Evolutionary conservation across 2,113 vertebrate genomes (phyloP).

Genomic region (Hiodon alosoides): DNA sequence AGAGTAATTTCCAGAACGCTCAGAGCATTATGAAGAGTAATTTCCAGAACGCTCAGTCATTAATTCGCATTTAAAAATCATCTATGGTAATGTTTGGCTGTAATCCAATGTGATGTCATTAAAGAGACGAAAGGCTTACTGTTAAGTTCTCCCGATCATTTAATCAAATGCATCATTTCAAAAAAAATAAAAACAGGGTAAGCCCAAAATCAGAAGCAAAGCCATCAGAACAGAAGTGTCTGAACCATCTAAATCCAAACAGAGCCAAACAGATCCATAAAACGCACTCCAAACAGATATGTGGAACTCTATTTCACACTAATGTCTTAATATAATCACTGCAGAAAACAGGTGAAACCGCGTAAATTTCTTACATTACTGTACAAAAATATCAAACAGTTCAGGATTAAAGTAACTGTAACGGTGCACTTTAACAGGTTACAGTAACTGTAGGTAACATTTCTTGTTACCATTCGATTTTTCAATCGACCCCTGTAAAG

Average conservation of each 20-base stretch:
- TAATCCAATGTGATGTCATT: not conserved
- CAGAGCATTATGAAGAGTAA: too few relatives aligned
- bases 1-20: too few relatives aligned
- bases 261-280: conserved; percentile 8
- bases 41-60: too few relatives aligned
- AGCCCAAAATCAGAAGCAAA: conserved; percentile 19
- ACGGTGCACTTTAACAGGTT: too few relatives aligned
- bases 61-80: too few relatives aligned
- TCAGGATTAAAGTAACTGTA: not conserved
- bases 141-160: conserved; percentile 35
- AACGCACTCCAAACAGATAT: conserved; percentile 20
- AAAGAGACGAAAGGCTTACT: conserved; percentile 25
- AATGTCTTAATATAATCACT: conserved; percentile 10
- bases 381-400: conserved; percentile 14
- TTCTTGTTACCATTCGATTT: not conserved
- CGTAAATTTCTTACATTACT: conserved; percentile 18
- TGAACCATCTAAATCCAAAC: not conserved
- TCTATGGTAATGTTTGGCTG: too few relatives aligned
- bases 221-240: conserved; percentile 5
- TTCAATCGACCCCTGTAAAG: too few relatives aligned
- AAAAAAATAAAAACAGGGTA: conserved; percentile 15
- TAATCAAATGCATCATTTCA: conserved; percentile 37
- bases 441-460: conserved; percentile 21
- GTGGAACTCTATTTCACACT: not conserved
- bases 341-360: not conserved